Base-by-base conservation (phyloP, 2,888 invertebrate genomes). In the Eilema caniola region DNA sequence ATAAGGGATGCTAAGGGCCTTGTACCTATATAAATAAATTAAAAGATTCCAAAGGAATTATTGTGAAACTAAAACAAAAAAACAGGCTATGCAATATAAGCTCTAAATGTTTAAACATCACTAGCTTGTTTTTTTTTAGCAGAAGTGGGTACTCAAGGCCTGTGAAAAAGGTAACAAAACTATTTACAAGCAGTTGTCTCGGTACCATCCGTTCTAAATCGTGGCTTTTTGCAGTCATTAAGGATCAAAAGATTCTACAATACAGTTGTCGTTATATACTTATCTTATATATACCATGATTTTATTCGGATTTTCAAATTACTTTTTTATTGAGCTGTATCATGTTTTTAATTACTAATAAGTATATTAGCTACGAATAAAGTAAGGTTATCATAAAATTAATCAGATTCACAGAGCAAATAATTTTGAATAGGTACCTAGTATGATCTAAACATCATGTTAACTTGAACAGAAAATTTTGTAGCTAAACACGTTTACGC, bases 191-290 rank as follows among this genome's bases (percentile, higher is more conserved):
- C 47, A 20, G 37, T 63, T 63, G 24, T 24, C 25, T 47, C 16
- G 41, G 3, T 11, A 20, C 20, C 20, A 20, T 41, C 24, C 37
- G 20, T 20, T 63, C n/a, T 14, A 20, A 63, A 62, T 47, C 41
- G 63, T 63, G 63, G 20, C 41, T 25, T 47, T 63, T 47, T 25
- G 37, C 20, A 3, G 41, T 63, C 63, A 63, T 63, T 63, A 63
- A 47, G 14, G 1, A 47, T 62, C 24, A 24, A 25, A 10, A 16
- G 33, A 33, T 62, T 62, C 8, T 33, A 23, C 4, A 28, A 2
- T 28, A 28, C 5, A 28, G 7, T 37, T 33, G 33, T 37, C 33
- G 14, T 62, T 33, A 33, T 23, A 53, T n/a, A n/a, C 8, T 20
- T 53, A 47, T 20, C 20, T 20, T 20, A 47, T n/a, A n/a, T n/a